A percentile compares a stretch with the other conserved stretches of the same genome.
Evolutionary conservation across 1,140 invertebrate genomes (phyloP).

Genomic region (Meloidogyne floridensis): DNA sequence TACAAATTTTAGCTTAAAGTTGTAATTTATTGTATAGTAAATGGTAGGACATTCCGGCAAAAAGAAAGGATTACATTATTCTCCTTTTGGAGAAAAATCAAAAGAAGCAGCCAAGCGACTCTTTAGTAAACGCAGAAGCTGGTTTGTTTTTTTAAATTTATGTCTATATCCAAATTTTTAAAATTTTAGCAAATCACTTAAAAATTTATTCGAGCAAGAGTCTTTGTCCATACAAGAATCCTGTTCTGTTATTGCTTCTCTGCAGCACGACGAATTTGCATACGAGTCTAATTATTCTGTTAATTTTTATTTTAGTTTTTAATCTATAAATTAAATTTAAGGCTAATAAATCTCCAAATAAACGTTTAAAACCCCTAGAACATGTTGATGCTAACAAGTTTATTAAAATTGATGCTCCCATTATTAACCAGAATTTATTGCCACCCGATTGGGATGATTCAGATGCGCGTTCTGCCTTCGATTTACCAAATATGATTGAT

Average conservation of each 20-base stretch:
- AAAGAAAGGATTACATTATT: not conserved
- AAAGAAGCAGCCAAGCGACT: conserved; percentile 1
- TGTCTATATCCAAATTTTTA: not conserved
- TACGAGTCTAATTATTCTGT: too few species aligned
- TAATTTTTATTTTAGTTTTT: too few species aligned
- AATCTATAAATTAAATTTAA: too few species aligned
- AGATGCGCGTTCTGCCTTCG: conserved; percentile 15
- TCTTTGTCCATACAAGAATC: not conserved
- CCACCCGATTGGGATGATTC: conserved; percentile 15
- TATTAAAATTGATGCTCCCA: too few species aligned
- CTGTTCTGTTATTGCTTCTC: not conserved
- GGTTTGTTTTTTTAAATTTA: not conserved
- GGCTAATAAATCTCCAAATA: too few species aligned
- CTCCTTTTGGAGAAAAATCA: conserved; percentile 19
- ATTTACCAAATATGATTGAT: not conserved
- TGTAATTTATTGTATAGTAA: too few species aligned
- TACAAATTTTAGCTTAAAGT: too few species aligned
- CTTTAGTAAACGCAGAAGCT: conserved; percentile 2
- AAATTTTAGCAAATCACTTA: conserved; percentile 4
- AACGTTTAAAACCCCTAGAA: too few species aligned
- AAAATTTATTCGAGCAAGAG: not conserved
- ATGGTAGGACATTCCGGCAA: too few species aligned
- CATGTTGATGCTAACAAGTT: too few species aligned
- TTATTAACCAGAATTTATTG: not conserved
- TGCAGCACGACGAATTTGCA: too few species aligned